Base-by-base conservation (phyloP, 2,888 invertebrate species). In the Glyphotaelius pellucidus region DNA sequence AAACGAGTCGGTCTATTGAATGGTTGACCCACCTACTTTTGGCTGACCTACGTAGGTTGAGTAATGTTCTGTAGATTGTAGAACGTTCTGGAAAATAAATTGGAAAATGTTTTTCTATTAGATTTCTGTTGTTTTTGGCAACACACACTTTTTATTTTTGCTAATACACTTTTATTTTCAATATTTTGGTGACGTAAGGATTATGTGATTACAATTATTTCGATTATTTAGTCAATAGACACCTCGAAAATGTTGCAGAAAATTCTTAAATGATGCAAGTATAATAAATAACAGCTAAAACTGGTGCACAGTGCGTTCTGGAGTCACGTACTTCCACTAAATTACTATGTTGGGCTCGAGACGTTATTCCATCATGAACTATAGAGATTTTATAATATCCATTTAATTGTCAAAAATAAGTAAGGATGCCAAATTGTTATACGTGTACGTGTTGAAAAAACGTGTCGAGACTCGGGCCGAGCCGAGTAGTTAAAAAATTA, bases 21-120 rank as follows among this genome's bases (percentile, higher is more conserved):
- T 35, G 19, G 35, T 83, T 83, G 35, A 83, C 83, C 83, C 83
- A 19, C 83, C 83, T 38, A 15, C 25, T 83, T 83, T 83, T 32
- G 7, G 83, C 32, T 83, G 83, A 83, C 83, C 83, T 35, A 32
- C 19, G 83, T 67, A 67, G 25, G 25, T 67, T 67, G 67, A 67
- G 25, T 67, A 25, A 67, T 67, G 67, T 67, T 67, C 67, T 30
- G 81, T 81, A 15, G 15, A 81, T 81, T 81, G n/a, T 81, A 31
- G 81, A 81, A 67, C 25, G 67, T 7, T 67, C 67, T 35, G 32
- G 83, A 83, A 83, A 83, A 19, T 83, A 35, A 35, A 38, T 83
- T 38, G 83, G 19, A 83, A 32, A 32, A 83, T 19, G 19, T 25
- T 67, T 9, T 67, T 67, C 25, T 9, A 67, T 1, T 2, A 67